Evolutionary conservation across 2,888 invertebrate species (phyloP).

Genomic region (Dicroscelio sp.): DNA sequence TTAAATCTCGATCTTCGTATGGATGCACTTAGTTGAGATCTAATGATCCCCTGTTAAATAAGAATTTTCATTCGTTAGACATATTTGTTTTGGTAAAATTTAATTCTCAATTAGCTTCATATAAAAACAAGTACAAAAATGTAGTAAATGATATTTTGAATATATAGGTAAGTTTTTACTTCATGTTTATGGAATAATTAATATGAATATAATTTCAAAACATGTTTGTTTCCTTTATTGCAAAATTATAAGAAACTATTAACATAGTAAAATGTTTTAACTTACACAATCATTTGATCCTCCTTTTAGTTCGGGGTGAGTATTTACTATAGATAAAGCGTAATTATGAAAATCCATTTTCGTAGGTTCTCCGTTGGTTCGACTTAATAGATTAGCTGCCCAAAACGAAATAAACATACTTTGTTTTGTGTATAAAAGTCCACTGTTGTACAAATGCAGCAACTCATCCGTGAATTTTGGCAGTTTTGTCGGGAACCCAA

Average conservation of each 20-base stretch:
- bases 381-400: slow-evolving; percentile 9
- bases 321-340: slow-evolving; percentile 33
- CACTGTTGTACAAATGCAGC: background rate
- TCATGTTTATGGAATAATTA: background rate
- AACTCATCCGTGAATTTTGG: slow-evolving; percentile 23
- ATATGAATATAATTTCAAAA: background rate
- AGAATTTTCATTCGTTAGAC: background rate
- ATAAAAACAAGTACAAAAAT: background rate
- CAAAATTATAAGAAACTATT: background rate
- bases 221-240: background rate
- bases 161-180: background rate
- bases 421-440: background rate
- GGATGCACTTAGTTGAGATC: background rate
- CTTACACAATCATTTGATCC: slow-evolving; percentile 21
- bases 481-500: background rate
- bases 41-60: background rate
- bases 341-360: slow-evolving; percentile 15
- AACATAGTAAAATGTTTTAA: background rate
- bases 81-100: background rate
- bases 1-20: background rate
- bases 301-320: slow-evolving; percentile 13
- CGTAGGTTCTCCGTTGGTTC: slow-evolving; percentile 16
- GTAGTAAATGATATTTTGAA: background rate
- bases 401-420: slow-evolving; percentile 13
- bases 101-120: background rate